Base-by-base conservation (phyloP, 2,797 vertebrate genomes). In the Sebastes minor region DNA sequence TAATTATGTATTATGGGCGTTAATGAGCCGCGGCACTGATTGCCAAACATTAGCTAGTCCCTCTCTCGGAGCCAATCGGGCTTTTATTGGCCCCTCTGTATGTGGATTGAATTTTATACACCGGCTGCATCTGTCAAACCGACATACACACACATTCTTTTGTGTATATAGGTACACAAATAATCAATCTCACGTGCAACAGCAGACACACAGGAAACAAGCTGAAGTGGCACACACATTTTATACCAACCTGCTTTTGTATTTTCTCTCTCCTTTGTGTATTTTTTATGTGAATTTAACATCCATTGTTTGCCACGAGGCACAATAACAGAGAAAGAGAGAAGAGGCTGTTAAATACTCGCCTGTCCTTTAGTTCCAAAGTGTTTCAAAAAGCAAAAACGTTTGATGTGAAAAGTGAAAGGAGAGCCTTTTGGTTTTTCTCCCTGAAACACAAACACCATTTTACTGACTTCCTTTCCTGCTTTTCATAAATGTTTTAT, bases 21-120 rank as follows among this genome's bases (percentile, higher is more conserved):
- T 91, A 93, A 94, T 92, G 91, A 89, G 84, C 80, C 82, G 2
- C 76, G 84, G 68, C 82, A 16, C 64, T 90, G 92, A 92, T 91
- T 90, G 90, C 83, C 86, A 92, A 85, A 92, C 90, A 89, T 91
- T 74, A 83, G 72, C 82, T 81, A 2, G 73, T 74, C 81, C 69
- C 65, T 80, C 70, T 78, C 78, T 82, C 74, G 4, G 73, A 88
- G 87, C 76, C 83, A 88, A 85, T 93, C 81, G 76, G 67, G 62
- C 49, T 87, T 90, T 91, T 83, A 90, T 83, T 83, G 81, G 85
- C 71, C 81, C 32, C 16, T 77, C 46, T 73, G 46, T 62, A 6
- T 65, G 80, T 67, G 82, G 56, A 78, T 62, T 69, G 78, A 63
- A 76, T 80, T 77, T 83, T 46, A 65, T 66, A 49, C 78, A 38